Conservation (phyloP, 2,113 vertebrate genomes). For the Uria aalge region DNA sequence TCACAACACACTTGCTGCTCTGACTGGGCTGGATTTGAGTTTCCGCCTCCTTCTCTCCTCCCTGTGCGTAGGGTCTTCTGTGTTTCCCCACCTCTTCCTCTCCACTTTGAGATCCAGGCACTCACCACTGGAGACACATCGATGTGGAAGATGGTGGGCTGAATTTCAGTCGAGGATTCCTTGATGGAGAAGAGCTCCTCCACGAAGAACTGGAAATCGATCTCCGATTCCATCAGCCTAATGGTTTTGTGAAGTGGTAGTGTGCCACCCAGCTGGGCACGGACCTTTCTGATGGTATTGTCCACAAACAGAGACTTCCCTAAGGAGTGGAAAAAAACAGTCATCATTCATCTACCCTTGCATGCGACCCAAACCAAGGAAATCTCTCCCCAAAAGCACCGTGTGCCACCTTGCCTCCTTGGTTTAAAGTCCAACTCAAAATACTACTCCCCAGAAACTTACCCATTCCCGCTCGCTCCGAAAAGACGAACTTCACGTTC, state of each 20-base stretch:
- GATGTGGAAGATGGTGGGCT: neutral
- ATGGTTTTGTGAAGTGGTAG: neutral
- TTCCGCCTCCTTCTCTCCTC: neutral
- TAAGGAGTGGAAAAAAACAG: neutral
- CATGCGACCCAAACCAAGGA: neutral
- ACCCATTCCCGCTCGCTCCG: constrained; percentile 74
- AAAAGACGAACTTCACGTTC: constrained; percentile 74
- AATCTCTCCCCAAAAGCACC: neutral
- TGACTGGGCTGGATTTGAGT: neutral
- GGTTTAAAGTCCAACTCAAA: neutral
- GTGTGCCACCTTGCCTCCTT: neutral
- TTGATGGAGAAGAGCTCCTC: neutral
- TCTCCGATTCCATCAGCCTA: neutral
- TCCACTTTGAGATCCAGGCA: too few relatives aligned
- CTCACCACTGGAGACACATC: neutral
- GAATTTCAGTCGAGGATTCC: neutral
- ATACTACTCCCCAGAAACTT: neutral
- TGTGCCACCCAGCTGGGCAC: neutral
- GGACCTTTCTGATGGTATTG: neutral
- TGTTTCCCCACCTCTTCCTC: neutral
- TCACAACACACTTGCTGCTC: neutral
- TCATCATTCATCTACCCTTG: neutral
- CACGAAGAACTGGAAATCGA: neutral
- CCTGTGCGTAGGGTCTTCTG: neutral
- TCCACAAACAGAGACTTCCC: neutral